phyloP scores from a whole-genome alignment of 2,888 invertebrate genomes.

The Vesta saturnalis region DNA sequence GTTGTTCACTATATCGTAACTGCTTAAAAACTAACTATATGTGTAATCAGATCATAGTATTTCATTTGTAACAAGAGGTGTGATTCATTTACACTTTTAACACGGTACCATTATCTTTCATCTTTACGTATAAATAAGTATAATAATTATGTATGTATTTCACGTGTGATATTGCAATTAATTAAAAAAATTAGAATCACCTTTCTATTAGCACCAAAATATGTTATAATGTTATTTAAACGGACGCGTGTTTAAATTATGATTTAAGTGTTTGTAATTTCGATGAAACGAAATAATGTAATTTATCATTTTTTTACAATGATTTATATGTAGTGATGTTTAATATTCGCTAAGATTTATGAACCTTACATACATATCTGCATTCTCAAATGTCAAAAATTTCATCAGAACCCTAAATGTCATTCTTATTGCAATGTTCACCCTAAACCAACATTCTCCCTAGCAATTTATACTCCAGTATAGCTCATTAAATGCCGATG shows the following conservation, averaged over 20 bases:
- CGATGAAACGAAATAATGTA: neutral
- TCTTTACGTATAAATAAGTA: neutral
- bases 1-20: neutral
- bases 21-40: neutral
- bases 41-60: neutral
- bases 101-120: neutral
- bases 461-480: conserved; percentile 25
- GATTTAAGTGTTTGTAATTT: neutral
- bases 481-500: conserved; percentile 30
- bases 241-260: neutral
- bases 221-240: neutral
- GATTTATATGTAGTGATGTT: conserved; percentile 29
- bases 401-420: conserved; percentile 34
- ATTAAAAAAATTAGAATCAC: neutral
- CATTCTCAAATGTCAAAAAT: conserved; percentile 32
- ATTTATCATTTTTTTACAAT: conserved; percentile 15
- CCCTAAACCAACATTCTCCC: conserved; percentile 25
- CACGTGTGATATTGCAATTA: conserved; percentile 1
- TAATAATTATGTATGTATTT: neutral
- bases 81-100: conserved; percentile 1
- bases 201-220: neutral
- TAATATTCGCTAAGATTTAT: conserved; percentile 29
- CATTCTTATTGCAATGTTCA: conserved; percentile 25
- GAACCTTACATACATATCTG: conserved; percentile 17
- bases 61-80: neutral